Conservation (phyloP, 2,797 vertebrate genomes). For the Chelon auratus region DNA sequence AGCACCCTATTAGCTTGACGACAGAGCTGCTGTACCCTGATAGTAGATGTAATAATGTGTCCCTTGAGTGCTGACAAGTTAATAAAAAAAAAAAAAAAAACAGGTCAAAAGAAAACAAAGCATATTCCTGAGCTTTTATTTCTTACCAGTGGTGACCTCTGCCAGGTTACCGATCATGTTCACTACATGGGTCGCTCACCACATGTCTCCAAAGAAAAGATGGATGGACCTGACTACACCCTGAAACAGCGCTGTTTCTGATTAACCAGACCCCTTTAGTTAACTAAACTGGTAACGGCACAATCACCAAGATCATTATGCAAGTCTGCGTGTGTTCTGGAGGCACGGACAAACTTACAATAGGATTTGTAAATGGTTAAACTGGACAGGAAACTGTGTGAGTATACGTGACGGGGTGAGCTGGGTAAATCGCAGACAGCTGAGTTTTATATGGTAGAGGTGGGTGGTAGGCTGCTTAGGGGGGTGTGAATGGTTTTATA, state of each 20-base stretch:
- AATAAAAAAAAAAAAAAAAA: not conserved
- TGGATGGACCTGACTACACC: conserved; percentile 45
- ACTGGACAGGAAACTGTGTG: conserved; percentile 70
- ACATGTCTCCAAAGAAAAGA: conserved; percentile 33
- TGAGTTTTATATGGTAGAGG: conserved; percentile 66
- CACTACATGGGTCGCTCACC: conserved; percentile 25
- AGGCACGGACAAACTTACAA: conserved; percentile 36
- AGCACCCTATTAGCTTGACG: not conserved
- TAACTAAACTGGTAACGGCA: conserved; percentile 49
- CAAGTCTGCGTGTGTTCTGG: conserved; percentile 25
- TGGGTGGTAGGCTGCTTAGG: conserved; percentile 53
- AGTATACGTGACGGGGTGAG: conserved; percentile 59
- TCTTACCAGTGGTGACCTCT: conserved; percentile 11
- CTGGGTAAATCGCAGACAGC: conserved; percentile 66
- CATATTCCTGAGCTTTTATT: not conserved
- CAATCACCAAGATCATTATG: conserved; percentile 48
- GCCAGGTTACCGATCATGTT: conserved; percentile 25
- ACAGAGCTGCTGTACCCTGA: not conserved
- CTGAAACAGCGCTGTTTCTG: conserved; percentile 54
- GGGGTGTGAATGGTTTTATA: conserved; percentile 77
- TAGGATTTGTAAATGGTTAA: conserved; percentile 79
- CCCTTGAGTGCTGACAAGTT: not conserved
- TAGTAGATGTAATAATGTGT: not conserved
- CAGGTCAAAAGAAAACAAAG: not conserved
- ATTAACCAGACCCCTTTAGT: conserved; percentile 69